Base-by-base conservation (phyloP, 2,797 vertebrate species). In the Hybognathus amarus region DNA sequence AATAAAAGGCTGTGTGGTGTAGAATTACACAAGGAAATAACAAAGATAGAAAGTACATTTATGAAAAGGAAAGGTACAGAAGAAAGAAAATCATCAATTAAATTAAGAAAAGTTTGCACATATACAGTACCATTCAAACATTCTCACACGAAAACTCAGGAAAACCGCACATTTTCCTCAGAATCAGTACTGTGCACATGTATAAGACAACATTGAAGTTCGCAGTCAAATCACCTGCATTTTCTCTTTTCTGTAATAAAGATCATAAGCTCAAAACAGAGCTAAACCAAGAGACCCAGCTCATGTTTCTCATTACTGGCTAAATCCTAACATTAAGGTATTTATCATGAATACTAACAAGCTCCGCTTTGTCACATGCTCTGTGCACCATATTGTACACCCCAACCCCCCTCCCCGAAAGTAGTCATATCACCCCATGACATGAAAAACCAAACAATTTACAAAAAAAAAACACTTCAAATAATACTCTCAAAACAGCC, bases 141-240 rank as follows among this genome's bases (percentile, higher is more conserved):
- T 78, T 47, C 6, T 36, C 73, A 73, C 80, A 59, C 50, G 85
- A 69, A 64, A 30, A 40, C 24, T 15, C 50, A 71, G 80, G 6
- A 77, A 83, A 90, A 90, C 54, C 87, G 70, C 52, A 79, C 83
- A 89, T 92, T 92, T 87, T 87, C 88, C 33, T 83, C 36, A 88
- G 79, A 83, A 85, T 75, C 91, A 11, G n/a, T 12, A 86, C 85
- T 69, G 30, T 88, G 86, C 87, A 73, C 87, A 81, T 71, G 83
- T 86, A 84, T 87, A 85, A 88, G 76, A 87, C 88, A 82, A 79
- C 84, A 80, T 70, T 83, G 82, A 83, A 69, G 13, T 80, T 84
- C 8, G 20, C 59, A 79, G 73, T 27, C 15, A 64, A 40, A 45
- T 40, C 30, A 80, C 38, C 61, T 69, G 8, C 7, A 22, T 67